These are phyloP conservation scores for Pyralis farinalis DNA, from an alignment of 2,888 invertebrate species.

Conservation along the genomic window DNA sequence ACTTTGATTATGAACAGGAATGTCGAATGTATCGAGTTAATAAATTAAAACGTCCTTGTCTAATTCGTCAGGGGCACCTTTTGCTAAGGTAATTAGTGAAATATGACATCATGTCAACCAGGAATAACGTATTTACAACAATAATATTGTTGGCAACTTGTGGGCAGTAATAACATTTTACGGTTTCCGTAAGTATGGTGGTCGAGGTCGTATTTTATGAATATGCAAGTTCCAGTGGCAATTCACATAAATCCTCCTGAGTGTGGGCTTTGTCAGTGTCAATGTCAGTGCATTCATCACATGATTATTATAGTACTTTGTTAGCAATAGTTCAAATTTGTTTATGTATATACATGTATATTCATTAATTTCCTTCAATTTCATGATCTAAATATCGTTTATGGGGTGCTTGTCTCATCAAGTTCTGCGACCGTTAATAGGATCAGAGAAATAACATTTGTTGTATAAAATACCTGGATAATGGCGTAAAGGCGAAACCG, in stretches of 20 bases:
- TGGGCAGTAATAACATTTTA: constrained; percentile 46
- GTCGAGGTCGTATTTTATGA: constrained; percentile 38
- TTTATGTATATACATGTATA: no score
- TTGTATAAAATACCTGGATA: no score
- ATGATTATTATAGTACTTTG: not conserved
- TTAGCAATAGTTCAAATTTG: not conserved
- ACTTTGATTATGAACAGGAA: no score
- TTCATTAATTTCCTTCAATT: not conserved
- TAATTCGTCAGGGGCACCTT: constrained; percentile 27
- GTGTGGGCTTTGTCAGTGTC: constrained; percentile 28
- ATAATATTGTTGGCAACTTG: constrained; percentile 23
- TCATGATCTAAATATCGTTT: not conserved
- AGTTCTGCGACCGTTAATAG: not conserved
- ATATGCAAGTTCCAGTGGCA: constrained; percentile 19
- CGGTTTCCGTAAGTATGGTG: constrained; percentile 37
- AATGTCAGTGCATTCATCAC: constrained; percentile 14
- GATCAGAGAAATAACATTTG: no score
- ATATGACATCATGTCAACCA: constrained; percentile 43
- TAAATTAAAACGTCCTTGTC: constrained; percentile 21
- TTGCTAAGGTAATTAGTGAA: constrained; percentile 24
- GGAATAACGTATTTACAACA: constrained; percentile 27
- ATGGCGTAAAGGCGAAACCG: no score
- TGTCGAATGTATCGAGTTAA: not conserved
- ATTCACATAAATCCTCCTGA: constrained; percentile 24
- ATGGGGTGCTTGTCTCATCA: not conserved